Evolutionary conservation across 1,140 invertebrate species (phyloP).

Genomic region (Eriosoma lanigerum): DNA sequence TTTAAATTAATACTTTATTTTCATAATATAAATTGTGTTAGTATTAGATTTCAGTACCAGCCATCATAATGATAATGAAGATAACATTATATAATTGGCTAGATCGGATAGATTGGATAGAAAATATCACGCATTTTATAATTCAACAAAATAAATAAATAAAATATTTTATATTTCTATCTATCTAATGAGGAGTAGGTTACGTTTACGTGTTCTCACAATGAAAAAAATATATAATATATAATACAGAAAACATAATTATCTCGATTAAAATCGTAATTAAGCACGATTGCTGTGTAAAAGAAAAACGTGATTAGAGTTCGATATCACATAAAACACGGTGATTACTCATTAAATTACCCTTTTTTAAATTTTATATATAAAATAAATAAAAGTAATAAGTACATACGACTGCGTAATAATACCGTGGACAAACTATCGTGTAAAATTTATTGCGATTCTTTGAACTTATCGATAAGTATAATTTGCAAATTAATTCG

Average conservation of each 20-base stretch:
- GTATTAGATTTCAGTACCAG: no score
- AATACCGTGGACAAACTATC: not conserved
- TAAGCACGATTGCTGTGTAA: conserved; percentile 35
- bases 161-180: no score
- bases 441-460: not conserved
- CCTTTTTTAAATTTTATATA: conserved; percentile 8
- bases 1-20: no score
- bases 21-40: no score
- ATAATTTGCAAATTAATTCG: no score
- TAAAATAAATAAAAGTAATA: not conserved
- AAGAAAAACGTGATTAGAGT: conserved; percentile 26
- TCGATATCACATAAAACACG: not conserved
- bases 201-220: not conserved
- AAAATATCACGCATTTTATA: no score
- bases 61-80: no score
- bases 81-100: no score
- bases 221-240: not conserved
- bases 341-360: conserved; percentile 34
- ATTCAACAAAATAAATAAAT: not conserved
- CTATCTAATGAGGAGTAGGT: not conserved
- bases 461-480: conserved; percentile 1
- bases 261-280: conserved; percentile 15
- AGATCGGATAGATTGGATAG: no score
- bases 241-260: conserved; percentile 1
- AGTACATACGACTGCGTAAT: not conserved